A percentile compares a stretch with the other conserved stretches of the same genome.
Conservation (phyloP, 2,797 vertebrate genomes). For the Holocentrus rufus region DNA sequence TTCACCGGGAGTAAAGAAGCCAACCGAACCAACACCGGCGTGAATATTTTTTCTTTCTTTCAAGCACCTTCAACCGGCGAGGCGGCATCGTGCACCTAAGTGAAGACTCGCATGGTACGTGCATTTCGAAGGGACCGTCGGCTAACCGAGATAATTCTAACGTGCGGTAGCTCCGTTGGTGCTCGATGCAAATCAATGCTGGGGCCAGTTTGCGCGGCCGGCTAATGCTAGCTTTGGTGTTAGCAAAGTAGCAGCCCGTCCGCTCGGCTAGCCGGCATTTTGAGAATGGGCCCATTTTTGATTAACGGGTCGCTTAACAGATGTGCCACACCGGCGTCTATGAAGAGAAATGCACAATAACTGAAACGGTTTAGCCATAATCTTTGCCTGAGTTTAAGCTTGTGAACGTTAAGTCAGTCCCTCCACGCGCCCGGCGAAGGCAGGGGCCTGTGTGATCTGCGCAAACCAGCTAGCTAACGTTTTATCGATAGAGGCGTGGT, state of each 20-base stretch:
- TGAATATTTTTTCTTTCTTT: constrained; percentile 44
- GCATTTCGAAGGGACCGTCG: fast-evolving
- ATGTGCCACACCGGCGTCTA: not conserved
- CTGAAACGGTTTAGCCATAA: fast-evolving
- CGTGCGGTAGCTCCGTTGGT: not conserved
- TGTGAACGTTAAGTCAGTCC: too few relatives aligned
- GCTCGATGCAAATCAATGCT: constrained; percentile 23
- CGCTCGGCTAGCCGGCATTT: constrained; percentile 81
- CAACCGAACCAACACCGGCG: constrained; percentile 68
- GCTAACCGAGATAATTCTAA: fast-evolving
- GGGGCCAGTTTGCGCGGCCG: constrained; percentile 27
- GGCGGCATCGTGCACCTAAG: constrained; percentile 60
- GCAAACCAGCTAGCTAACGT: not conserved
- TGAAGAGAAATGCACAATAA: fast-evolving
- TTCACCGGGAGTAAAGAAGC: constrained; percentile 83
- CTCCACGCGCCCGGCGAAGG: not conserved
- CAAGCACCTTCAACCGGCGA: constrained; percentile 44
- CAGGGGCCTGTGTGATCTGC: constrained; percentile 12
- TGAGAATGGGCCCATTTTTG: constrained; percentile 72
- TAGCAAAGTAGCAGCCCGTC: constrained; percentile 23
- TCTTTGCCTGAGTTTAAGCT: not conserved
- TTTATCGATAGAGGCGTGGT: constrained; percentile 46
- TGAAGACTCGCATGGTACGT: constrained; percentile 69
- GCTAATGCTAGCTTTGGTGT: constrained; percentile 4
- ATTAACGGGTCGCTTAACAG: constrained; percentile 14